Percentiles rank a stretch among this genome's conserved stretches.
Conservation (phyloP, 1,140 invertebrate genomes). For the Caenorhabditis inopinata region DNA sequence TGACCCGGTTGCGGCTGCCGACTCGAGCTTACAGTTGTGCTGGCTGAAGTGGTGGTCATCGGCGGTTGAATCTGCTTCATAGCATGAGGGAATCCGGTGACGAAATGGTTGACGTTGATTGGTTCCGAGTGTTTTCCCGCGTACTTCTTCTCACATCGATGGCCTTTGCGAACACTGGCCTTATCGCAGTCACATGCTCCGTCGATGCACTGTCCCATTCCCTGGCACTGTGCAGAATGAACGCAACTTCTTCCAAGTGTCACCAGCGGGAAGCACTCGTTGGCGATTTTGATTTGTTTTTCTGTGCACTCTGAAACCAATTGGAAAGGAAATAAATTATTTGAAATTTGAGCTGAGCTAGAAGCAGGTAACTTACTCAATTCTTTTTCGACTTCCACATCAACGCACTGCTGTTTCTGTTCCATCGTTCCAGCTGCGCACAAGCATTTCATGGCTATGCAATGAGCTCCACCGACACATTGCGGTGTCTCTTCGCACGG, state of each 20-base stretch:
- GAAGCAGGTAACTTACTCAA: neutral
- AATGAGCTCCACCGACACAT: slow-evolving; percentile 43
- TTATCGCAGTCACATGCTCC: slow-evolving; percentile 41
- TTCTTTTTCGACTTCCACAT: neutral
- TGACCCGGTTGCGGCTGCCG: neutral
- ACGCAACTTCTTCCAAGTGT: slow-evolving; percentile 41
- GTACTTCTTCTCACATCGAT: slow-evolving; percentile 30
- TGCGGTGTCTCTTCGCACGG: slow-evolving; percentile 37
- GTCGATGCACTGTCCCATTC: slow-evolving; percentile 17
- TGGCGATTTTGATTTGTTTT: slow-evolving; percentile 20
- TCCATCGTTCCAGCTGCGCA: slow-evolving; percentile 41
- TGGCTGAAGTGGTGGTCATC: neutral
- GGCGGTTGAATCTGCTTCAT: slow-evolving; percentile 28
- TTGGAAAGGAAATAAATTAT: too few relatives aligned
- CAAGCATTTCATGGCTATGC: slow-evolving; percentile 33
- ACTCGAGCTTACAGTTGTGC: slow-evolving; percentile 5
- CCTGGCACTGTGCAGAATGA: slow-evolving; percentile 27
- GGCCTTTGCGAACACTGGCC: slow-evolving; percentile 11
- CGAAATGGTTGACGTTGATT: neutral
- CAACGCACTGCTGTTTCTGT: slow-evolving; percentile 38
- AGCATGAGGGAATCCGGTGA: neutral
- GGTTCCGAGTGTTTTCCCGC: neutral
- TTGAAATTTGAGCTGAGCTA: too few relatives aligned
- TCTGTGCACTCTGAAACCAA: slow-evolving; percentile 20
- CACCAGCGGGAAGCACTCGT: slow-evolving; percentile 25